Evolutionary conservation across 2,888 invertebrate species (phyloP).

Genomic region (Tribolium freemani): DNA sequence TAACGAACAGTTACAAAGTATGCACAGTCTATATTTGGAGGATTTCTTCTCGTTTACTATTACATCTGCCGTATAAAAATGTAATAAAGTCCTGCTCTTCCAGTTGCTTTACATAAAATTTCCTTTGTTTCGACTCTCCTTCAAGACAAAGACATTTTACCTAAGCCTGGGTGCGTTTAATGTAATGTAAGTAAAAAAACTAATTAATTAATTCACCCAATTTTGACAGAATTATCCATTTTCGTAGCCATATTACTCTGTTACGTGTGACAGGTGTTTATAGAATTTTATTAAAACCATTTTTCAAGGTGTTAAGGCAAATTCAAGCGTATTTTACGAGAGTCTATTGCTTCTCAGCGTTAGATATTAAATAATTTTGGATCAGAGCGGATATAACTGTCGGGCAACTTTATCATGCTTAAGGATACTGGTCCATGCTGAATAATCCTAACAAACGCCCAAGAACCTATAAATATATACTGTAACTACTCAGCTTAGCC

Average conservation of each 20-base stretch:
- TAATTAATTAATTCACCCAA: too few relatives aligned
- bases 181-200: too few relatives aligned
- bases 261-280: too few relatives aligned
- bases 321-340: neutral
- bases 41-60: neutral
- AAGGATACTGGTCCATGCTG: neutral
- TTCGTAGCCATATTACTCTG: too few relatives aligned
- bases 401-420: neutral
- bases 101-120: neutral
- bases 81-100: neutral
- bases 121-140: neutral
- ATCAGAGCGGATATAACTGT: neutral
- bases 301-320: neutral
- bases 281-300: neutral
- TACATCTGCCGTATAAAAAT: neutral
- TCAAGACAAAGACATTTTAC: neutral
- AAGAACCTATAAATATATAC: constrained; percentile 1
- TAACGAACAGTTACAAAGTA: neutral
- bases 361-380: neutral
- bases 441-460: constrained; percentile 3
- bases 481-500: neutral
- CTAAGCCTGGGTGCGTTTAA: too few relatives aligned
- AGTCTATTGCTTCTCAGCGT: neutral
- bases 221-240: too few relatives aligned
- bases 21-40: neutral